phyloP scores from a whole-genome alignment of 2,888 invertebrate species.

The Thumatha senex region DNA sequence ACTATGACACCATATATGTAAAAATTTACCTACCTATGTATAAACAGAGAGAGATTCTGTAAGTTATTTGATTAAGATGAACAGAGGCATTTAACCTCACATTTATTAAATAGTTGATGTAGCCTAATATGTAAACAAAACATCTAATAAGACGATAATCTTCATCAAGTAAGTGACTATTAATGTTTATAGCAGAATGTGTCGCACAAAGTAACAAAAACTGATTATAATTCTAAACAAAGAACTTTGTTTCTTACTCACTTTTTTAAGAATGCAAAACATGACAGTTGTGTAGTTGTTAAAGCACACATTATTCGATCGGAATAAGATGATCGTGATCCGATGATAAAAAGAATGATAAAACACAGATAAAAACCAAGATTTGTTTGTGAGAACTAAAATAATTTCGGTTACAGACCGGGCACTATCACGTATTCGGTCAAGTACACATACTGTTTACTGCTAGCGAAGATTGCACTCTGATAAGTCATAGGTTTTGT shows the following conservation, averaged over 20 bases:
- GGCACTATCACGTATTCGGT: slow-evolving; percentile 28
- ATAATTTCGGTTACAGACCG: slow-evolving; percentile 21
- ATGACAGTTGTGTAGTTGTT: slow-evolving; percentile 45
- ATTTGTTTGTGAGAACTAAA: slow-evolving; percentile 39
- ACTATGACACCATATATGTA: too few relatives aligned
- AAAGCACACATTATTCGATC: slow-evolving; percentile 42
- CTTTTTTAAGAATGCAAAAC: slow-evolving; percentile 75
- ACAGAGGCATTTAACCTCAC: too few relatives aligned
- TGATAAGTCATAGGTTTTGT: slow-evolving; percentile 19
- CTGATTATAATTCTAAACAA: slow-evolving; percentile 34
- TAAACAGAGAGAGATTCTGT: too few relatives aligned
- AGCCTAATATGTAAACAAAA: too few relatives aligned
- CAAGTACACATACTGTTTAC: slow-evolving; percentile 32
- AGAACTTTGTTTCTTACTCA: slow-evolving; percentile 45
- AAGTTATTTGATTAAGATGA: too few relatives aligned
- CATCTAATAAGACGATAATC: too few relatives aligned
- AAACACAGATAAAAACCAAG: slow-evolving; percentile 66
- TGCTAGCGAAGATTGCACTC: slow-evolving; percentile 15
- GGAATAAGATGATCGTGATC: slow-evolving; percentile 61
- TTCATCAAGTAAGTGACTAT: too few relatives aligned
- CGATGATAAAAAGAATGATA: slow-evolving; percentile 70
- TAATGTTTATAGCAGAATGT: too few relatives aligned
- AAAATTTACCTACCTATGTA: too few relatives aligned
- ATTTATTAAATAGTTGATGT: too few relatives aligned
- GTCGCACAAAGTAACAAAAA: slow-evolving; percentile 19